Evolutionary conservation across 2,888 invertebrate species (phyloP).

Genomic region (Dromius quadrimaculatus): DNA sequence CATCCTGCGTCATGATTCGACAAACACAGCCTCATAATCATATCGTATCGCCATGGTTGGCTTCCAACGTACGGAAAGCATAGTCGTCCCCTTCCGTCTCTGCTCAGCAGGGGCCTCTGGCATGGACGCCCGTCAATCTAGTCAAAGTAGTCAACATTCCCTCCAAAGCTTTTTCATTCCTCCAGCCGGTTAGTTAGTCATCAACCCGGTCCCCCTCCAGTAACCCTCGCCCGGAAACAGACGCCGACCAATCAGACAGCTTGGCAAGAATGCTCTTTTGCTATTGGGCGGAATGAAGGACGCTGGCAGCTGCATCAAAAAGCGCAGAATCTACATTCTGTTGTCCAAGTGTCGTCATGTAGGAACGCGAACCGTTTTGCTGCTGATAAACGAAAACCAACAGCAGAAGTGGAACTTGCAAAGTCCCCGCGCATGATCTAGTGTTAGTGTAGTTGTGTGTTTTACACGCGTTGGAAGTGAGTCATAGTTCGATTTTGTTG

Average conservation of each 20-base stretch:
- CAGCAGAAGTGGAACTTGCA: slow-evolving; percentile 17
- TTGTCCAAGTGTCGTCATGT: slow-evolving; percentile 40
- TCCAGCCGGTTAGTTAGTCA: slow-evolving; percentile 26
- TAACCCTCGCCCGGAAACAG: not conserved
- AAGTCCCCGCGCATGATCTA: slow-evolving; percentile 38
- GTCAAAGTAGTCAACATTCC: slow-evolving; percentile 21
- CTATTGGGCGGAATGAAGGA: slow-evolving; percentile 45
- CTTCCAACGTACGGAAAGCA: slow-evolving; percentile 5
- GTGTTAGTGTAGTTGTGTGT: slow-evolving; percentile 22
- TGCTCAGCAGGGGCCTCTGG: slow-evolving; percentile 8
- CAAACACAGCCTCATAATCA: slow-evolving; percentile 9
- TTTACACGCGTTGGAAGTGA: slow-evolving; percentile 30
- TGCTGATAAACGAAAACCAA: slow-evolving; percentile 36
- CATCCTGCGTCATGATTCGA: slow-evolving; percentile 20
- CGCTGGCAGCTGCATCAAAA: slow-evolving; percentile 29
- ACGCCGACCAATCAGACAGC: slow-evolving; percentile 8
- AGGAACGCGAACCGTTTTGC: slow-evolving; percentile 40
- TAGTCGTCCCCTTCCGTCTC: not conserved
- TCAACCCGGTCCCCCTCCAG: not conserved
- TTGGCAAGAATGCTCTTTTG: not conserved
- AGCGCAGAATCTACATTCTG: slow-evolving; percentile 50
- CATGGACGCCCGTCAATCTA: slow-evolving; percentile 46
- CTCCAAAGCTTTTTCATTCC: slow-evolving; percentile 40
- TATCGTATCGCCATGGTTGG: slow-evolving; percentile 39
- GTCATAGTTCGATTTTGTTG: slow-evolving; percentile 29